Evolutionary conservation across 1,140 invertebrate genomes (phyloP), one percentile per base, ranked within the genome.

Genomic region (Archivesica marissinica): DNA sequence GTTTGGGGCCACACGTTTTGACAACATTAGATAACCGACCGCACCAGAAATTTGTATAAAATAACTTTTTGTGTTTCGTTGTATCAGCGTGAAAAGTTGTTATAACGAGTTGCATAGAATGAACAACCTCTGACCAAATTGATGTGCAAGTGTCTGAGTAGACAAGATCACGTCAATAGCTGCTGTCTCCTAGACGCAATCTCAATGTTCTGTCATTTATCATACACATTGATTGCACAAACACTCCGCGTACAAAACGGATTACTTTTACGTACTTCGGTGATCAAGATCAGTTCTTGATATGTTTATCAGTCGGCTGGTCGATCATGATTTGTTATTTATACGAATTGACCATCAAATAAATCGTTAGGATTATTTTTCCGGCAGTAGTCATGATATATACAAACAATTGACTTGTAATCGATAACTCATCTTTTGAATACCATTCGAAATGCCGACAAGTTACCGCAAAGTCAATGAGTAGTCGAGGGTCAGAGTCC

Each of bases 161-260:
- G 59, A 64, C 59, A 64, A 64, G 30, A 35, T 47, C 2, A 15
- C 50, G 68, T 72, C 68, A 47, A 72, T 72, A 72, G 50, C n/a
- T 72, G 7, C 4, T 23, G 50, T 15, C 30, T 30, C 9, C 68
- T 47, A 72, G 68, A 72, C 68, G 15, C 41, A 47, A 52, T 47
- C 68, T n/a, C 33, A 44, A 72, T 72, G 11, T 15, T 25, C 23
- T 50, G 68, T 72, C 41, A 72, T 72, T 72, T 47, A 72, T 72
- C 68, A 72, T 28, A 47, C 33, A 25, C 35, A 76, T 76, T 76
- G 74, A 76, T 76, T 76, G 74, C 28, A 59, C 74, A 76, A 76
- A 76, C 38, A 56, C n/a, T 59, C 33, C 17, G 38, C 54, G 50
- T 56, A 35, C 54, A 76, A 76, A 56, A 56, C 50, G 17, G 74